Conservation (phyloP, 2,797 vertebrate genomes). For the Columba guinea region DNA sequence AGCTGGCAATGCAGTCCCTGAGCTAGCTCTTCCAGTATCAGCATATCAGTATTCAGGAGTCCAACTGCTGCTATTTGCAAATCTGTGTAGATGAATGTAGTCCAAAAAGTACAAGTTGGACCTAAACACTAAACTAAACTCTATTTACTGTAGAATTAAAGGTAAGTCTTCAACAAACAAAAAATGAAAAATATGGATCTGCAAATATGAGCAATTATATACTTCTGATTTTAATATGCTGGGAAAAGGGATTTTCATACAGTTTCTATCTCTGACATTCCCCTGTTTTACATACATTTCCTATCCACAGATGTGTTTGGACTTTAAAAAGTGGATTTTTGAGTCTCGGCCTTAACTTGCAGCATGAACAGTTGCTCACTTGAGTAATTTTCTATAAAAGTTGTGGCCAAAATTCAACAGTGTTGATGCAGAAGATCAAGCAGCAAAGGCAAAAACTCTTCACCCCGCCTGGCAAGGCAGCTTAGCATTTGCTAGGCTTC, state of each 20-base stretch:
- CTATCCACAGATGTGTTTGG: not conserved
- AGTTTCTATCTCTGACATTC: not conserved
- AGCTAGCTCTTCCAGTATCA: slow-evolving; percentile 33
- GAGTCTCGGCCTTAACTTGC: not conserved
- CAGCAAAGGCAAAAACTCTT: not conserved
- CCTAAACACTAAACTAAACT: slow-evolving; percentile 52
- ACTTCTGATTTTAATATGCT: slow-evolving; percentile 29
- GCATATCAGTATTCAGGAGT: slow-evolving; percentile 40
- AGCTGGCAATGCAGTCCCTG: not conserved
- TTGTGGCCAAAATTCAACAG: not conserved
- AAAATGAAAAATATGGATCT: slow-evolving; percentile 48
- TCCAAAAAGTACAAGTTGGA: slow-evolving; percentile 36
- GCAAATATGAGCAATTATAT: slow-evolving; percentile 38
- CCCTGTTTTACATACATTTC: not conserved
- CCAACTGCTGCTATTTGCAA: slow-evolving; percentile 50
- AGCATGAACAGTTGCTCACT: not conserved
- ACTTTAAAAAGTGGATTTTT: not conserved
- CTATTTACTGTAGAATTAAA: slow-evolving; percentile 63
- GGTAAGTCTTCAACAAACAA: slow-evolving; percentile 62
- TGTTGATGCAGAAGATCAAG: not conserved
- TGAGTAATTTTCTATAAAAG: not conserved
- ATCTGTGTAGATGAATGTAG: slow-evolving; percentile 57
- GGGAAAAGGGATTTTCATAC: slow-evolving; percentile 9
- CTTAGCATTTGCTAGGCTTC: not conserved
- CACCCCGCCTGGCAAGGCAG: not conserved